Percentiles rank a stretch among this genome's conserved stretches.
These are phyloP conservation scores for Dermolepida albohirtum DNA, from an alignment of 2,888 invertebrate species.

Conservation along the genomic window DNA sequence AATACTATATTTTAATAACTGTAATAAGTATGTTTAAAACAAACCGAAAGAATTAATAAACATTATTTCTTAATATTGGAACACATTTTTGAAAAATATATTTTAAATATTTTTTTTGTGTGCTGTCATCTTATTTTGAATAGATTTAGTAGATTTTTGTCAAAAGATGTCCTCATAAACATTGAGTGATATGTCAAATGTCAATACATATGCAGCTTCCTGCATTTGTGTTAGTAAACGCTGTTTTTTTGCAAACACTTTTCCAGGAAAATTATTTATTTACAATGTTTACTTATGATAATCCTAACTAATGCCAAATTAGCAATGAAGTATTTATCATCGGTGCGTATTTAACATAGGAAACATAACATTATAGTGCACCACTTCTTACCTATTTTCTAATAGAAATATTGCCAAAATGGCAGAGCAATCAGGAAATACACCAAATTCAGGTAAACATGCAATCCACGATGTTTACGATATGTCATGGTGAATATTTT, in stretches of 20 bases:
- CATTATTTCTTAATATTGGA: too few species aligned
- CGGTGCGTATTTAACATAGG: conserved; percentile 19
- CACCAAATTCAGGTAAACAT: conserved; percentile 71
- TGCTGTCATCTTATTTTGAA: too few species aligned
- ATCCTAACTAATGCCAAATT: conserved; percentile 24
- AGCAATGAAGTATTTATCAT: conserved; percentile 32
- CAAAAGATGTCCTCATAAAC: too few species aligned
- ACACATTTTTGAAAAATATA: too few species aligned
- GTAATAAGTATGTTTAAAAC: too few species aligned
- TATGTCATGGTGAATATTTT: conserved; percentile 4
- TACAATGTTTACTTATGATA: conserved; percentile 39
- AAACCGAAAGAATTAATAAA: too few species aligned
- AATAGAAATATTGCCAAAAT: conserved; percentile 67
- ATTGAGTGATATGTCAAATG: too few species aligned
- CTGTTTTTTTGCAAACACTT: not conserved
- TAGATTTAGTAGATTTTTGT: too few species aligned
- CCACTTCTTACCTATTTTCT: conserved; percentile 43
- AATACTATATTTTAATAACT: too few species aligned
- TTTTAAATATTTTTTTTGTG: not conserved
- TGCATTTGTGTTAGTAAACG: not conserved
- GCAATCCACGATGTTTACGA: not conserved
- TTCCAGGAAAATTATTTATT: conserved; percentile 25
- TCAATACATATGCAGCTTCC: conserved; percentile 1
- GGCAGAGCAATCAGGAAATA: conserved; percentile 80
- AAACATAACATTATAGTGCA: conserved; percentile 19